A percentile compares a stretch with the other conserved stretches of the same genome.
Conservation (phyloP, 2,797 vertebrate genomes). For the Aplochiton taeniatus region DNA sequence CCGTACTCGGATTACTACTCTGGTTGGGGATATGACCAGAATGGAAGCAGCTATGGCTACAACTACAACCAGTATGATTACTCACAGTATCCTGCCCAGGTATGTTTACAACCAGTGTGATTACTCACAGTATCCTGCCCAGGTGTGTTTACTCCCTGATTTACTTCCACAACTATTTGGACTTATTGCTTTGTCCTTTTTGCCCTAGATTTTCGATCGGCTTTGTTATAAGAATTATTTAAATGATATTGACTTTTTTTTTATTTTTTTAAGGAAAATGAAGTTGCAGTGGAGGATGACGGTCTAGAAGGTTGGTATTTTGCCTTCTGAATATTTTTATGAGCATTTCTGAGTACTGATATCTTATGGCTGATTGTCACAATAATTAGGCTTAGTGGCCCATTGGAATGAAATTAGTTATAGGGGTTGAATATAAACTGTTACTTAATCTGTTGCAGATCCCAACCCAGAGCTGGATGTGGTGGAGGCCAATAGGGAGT, state of each 20-base stretch:
- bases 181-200: no score
- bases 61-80: constrained; percentile 87
- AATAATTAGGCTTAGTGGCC: no score
- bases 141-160: not conserved
- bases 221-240: not conserved
- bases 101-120: constrained; percentile 45
- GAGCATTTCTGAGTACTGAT: not conserved
- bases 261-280: constrained; percentile 32
- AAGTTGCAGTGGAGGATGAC: constrained; percentile 75
- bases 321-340: not conserved
- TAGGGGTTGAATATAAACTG: not conserved
- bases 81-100: constrained; percentile 83
- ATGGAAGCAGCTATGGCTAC: constrained; percentile 83
- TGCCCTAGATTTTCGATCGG: no score
- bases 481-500: constrained; percentile 84
- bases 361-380: no score
- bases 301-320: constrained; percentile 78
- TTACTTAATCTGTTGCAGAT: constrained; percentile 68
- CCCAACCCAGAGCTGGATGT: constrained; percentile 84
- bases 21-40: constrained; percentile 89
- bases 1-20: constrained; percentile 84
- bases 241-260: not conserved
- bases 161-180: not conserved
- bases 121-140: not conserved
- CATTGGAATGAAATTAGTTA: no score